These are phyloP conservation scores for Pangasius sanitwongsei DNA, from an alignment of 2,797 vertebrate genomes.

Conservation along the genomic window DNA sequence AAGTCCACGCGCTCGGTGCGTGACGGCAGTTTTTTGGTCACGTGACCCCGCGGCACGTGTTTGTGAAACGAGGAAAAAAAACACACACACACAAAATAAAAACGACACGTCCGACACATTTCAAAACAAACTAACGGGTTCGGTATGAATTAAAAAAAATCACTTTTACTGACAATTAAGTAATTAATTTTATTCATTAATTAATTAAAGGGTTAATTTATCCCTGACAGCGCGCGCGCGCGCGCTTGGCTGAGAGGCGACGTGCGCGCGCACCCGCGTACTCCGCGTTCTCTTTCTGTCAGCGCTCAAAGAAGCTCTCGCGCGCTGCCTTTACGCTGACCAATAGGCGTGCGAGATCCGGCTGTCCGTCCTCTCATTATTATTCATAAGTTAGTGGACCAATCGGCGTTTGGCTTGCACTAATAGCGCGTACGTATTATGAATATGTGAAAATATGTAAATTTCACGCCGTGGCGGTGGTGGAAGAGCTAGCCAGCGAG, in stretches of 20 bases:
- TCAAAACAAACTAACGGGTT: not conserved
- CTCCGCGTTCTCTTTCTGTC: not conserved
- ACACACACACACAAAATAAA: not conserved
- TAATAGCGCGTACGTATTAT: not conserved
- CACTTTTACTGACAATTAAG: not conserved
- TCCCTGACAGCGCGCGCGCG: not conserved
- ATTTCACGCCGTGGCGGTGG: not conserved
- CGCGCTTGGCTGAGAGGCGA: not conserved
- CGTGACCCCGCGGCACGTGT: not conserved
- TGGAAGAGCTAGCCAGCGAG: not conserved
- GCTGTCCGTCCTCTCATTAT: not conserved
- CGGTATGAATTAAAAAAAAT: not conserved
- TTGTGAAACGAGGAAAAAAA: not conserved
- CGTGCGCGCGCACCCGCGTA: not conserved
- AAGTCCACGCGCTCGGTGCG: not conserved
- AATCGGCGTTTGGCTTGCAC: conserved; percentile 5
- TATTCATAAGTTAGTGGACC: conserved; percentile 21
- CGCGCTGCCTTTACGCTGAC: not conserved
- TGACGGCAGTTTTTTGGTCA: not conserved
- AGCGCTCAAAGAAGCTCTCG: not conserved
- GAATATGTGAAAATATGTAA: conserved; percentile 15
- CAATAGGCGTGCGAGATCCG: not conserved
- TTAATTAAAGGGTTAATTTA: not conserved
- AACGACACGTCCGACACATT: not conserved
- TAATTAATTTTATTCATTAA: too few species aligned